Base-by-base conservation (phyloP, 2,888 invertebrate genomes). In the Oxyscelio sp. region DNA sequence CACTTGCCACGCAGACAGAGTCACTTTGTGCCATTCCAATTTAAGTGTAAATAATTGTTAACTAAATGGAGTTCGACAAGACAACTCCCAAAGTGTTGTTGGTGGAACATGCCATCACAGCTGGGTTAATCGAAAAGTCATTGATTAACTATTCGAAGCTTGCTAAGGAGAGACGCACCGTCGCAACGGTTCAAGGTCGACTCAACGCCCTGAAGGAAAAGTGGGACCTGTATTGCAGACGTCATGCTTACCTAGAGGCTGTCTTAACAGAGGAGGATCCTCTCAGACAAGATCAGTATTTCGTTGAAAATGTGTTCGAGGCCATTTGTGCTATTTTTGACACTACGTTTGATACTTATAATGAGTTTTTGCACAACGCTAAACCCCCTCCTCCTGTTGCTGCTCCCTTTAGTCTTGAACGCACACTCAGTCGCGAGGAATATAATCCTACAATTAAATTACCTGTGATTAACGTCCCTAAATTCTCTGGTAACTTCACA, bases 341-440 rank as follows among this genome's bases (percentile, higher is more conserved):
- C 0, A 1, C 11, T 0, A 58, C 38, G 0, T 58, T 34, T 8
- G 38, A 58, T 27, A 11, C 38, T 13, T 58, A 58, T 38, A 58
- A 58, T 58, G 38, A 58, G 9, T 38, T 58, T 58, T 58, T 58
- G 21, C 38, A 58, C 34, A 34, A 58, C 38, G 38, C 19, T 43
- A 27, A 3, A 3, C 27, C 27, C 27, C 4, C 6, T 6, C 6
- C 27, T 27, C 15, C 8, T 17, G 1, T 5, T 2, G n/a, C 15
- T 13, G n/a, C 58, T 15, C n/a, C n/a, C n/a, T n/a, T n/a, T n/a
- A 38, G 38, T 58, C 19, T 58, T 9, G 19, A 27, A 6, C 58
- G 21, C 21, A 11, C 52, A 2, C 3, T 52, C 8, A 52, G 21
- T 52, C n/a, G 3, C 11, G 21, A 22, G 21, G 19, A 52, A 5